Conservation (phyloP, 1,140 invertebrate species). For the Chelonus insularis region DNA sequence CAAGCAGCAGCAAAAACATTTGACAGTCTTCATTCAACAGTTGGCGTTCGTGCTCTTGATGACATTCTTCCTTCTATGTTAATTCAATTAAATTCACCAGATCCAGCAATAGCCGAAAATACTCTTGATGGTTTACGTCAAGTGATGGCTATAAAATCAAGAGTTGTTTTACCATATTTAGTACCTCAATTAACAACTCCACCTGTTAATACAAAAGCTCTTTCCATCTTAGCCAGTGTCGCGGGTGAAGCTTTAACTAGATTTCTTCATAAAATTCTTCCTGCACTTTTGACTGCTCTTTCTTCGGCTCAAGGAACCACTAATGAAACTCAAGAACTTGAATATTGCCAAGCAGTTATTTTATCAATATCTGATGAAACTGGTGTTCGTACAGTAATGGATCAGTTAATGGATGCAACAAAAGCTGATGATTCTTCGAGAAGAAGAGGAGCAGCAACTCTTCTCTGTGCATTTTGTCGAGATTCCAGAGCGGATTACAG, state of each 20-base stretch:
- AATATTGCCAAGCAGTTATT: constrained; percentile 91
- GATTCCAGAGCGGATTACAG: constrained; percentile 85
- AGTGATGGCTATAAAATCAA: constrained; percentile 95
- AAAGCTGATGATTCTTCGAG: constrained; percentile 68
- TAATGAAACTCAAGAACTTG: constrained; percentile 78
- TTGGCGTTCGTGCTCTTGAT: constrained; percentile 93
- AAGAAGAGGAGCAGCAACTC: constrained; percentile 79
- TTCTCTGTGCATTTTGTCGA: constrained; percentile 87
- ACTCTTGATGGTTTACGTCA: constrained; percentile 93
- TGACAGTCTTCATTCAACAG: constrained; percentile 91
- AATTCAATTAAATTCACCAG: constrained; percentile 78
- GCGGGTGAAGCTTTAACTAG: constrained; percentile 91
- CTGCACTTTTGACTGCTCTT: constrained; percentile 82
- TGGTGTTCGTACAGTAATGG: constrained; percentile 85
- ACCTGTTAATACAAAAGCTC: constrained; percentile 88
- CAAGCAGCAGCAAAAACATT: constrained; percentile 95
- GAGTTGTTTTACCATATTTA: constrained; percentile 92
- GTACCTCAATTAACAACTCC: constrained; percentile 90
- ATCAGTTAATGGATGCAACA: constrained; percentile 83
- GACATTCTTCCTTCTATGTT: constrained; percentile 94
- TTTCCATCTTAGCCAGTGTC: constrained; percentile 89
- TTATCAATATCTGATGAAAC: constrained; percentile 86
- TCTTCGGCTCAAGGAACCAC: constrained; percentile 70
- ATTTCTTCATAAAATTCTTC: constrained; percentile 88
- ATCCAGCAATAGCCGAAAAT: constrained; percentile 75